These are phyloP conservation scores for Trichechus manatus DNA, from an alignment of 2,113 vertebrate genomes.

Conservation along the genomic window DNA sequence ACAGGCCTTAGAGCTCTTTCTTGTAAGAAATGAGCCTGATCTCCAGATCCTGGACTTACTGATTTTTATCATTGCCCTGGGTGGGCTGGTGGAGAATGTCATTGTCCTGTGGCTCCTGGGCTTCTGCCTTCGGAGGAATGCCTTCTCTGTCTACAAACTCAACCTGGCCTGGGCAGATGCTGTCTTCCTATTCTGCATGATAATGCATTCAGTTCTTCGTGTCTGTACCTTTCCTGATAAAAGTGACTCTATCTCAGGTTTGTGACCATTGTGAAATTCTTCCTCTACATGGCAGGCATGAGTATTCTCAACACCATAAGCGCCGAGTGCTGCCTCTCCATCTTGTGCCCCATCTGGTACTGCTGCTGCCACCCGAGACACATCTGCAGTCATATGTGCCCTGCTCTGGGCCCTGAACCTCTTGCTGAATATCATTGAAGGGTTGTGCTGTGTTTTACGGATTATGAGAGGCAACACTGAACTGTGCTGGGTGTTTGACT, in stretches of 20 bases:
- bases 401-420: background rate
- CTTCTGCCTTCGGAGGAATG: background rate
- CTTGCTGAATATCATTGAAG: background rate
- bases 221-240: too few relatives aligned
- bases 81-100: background rate
- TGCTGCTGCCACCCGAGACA: constrained; percentile 17
- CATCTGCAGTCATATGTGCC: constrained; percentile 6
- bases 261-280: background rate
- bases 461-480: too few relatives aligned
- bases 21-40: background rate
- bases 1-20: background rate
- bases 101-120: background rate
- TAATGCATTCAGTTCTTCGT: too few relatives aligned
- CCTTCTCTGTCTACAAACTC: background rate
- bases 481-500: background rate
- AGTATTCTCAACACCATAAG: constrained; percentile 78
- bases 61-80: background rate
- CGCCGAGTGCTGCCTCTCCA: constrained; percentile 74
- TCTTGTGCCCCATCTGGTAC: constrained; percentile 77
- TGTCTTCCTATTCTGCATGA: background rate
- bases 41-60: background rate
- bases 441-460: background rate
- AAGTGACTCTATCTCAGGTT: background rate
- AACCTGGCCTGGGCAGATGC: background rate
- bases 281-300: background rate